A percentile compares a stretch with the other conserved stretches of the same genome.
These are phyloP conservation scores for Trilocha varians DNA, from an alignment of 2,888 invertebrate genomes.

Conservation along the genomic window DNA sequence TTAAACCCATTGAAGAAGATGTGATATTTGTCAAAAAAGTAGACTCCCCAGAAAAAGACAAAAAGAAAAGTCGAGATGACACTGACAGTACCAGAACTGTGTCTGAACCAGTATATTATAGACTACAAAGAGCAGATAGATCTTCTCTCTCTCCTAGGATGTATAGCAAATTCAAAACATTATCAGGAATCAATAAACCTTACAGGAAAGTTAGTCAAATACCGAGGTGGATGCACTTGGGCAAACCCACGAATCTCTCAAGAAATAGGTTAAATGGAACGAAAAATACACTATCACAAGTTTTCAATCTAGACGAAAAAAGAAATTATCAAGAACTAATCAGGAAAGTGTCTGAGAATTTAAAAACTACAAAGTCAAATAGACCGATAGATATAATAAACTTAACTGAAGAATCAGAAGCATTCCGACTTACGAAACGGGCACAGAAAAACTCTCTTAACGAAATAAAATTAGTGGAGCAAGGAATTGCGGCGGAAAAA, in stretches of 20 bases:
- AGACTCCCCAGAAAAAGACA: slow-evolving; percentile 40
- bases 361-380: slow-evolving; percentile 28
- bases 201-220: slow-evolving; percentile 44
- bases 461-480: slow-evolving; percentile 47
- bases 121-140: slow-evolving; percentile 39
- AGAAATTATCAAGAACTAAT: slow-evolving; percentile 70
- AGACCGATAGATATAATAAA: slow-evolving; percentile 42
- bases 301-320: slow-evolving; percentile 73
- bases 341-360: slow-evolving; percentile 40
- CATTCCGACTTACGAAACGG: slow-evolving; percentile 43
- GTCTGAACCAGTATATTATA: slow-evolving; percentile 35
- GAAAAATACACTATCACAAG: slow-evolving; percentile 55
- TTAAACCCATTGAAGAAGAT: slow-evolving; percentile 40
- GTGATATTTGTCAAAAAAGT: slow-evolving; percentile 57
- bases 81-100: slow-evolving; percentile 21
- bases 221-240: slow-evolving; percentile 46
- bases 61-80: slow-evolving; percentile 24
- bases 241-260: slow-evolving; percentile 33
- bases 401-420: slow-evolving; percentile 46
- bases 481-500: slow-evolving; percentile 32
- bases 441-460: slow-evolving; percentile 47
- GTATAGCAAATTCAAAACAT: slow-evolving; percentile 45
- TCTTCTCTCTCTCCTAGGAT: slow-evolving; percentile 38
- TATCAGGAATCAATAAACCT: slow-evolving; percentile 48
- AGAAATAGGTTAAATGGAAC: slow-evolving; percentile 47